These are phyloP conservation scores for Suncus etruscus DNA, from an alignment of 2,113 vertebrate species.

Conservation along the genomic window DNA sequence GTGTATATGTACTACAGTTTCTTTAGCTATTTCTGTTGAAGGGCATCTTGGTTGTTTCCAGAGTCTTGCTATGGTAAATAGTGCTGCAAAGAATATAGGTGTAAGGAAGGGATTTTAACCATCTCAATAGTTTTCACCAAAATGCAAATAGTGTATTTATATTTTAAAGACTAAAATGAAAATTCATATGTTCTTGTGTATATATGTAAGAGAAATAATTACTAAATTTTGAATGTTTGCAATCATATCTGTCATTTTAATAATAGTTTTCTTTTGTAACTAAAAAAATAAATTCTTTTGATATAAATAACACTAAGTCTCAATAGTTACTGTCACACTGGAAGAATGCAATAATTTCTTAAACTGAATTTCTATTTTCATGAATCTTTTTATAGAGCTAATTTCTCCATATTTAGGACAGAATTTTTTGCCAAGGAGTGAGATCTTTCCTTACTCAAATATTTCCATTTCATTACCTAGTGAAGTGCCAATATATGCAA, in stretches of 20 bases:
- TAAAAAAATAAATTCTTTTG: neutral
- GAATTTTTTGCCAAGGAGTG: neutral
- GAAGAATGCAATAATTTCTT: neutral
- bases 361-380: neutral
- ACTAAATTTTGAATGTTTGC: neutral
- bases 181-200: neutral
- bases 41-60: too few relatives aligned
- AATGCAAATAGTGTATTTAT: neutral
- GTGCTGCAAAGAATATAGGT: too few relatives aligned
- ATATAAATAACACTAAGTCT: neutral
- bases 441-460: neutral
- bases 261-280: neutral
- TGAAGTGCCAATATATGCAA: neutral
- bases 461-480: neutral
- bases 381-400: neutral
- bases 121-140: constrained; percentile 8
- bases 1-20: too few relatives aligned
- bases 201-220: neutral
- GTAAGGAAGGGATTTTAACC: neutral
- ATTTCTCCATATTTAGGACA: neutral
- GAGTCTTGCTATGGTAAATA: too few relatives aligned
- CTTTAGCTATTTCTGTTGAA: too few relatives aligned
- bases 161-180: neutral
- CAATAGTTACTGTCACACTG: neutral
- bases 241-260: neutral